phyloP scores from a whole-genome alignment of 2,888 invertebrate genomes.

The Blastobasis adustella region DNA sequence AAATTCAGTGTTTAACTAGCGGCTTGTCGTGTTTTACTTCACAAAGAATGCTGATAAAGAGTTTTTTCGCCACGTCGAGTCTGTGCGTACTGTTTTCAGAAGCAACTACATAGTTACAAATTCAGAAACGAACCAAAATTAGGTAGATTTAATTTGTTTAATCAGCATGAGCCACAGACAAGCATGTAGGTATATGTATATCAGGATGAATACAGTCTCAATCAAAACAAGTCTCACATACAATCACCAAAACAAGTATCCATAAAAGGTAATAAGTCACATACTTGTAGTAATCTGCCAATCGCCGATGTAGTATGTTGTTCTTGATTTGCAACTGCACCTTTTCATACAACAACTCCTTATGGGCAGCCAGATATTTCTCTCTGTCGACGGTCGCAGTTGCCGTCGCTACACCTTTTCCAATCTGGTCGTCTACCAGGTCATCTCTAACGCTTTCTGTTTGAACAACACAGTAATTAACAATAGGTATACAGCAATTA shows the following conservation, averaged over 20 bases:
- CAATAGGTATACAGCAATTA: neutral
- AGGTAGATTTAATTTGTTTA: no score
- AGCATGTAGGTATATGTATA: no score
- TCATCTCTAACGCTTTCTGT: constrained; percentile 10
- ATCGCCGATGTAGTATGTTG: constrained; percentile 52
- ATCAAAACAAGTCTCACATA: no score
- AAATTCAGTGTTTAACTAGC: no score
- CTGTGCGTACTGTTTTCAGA: no score
- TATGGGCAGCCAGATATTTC: constrained; percentile 49
- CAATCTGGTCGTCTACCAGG: constrained; percentile 30
- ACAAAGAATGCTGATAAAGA: no score
- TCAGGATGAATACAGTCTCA: no score
- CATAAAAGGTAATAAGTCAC: constrained; percentile 4
- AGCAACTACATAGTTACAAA: no score
- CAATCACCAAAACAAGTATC: neutral
- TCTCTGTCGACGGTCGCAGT: constrained; percentile 46
- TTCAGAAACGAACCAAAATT: no score
- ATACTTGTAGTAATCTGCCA: constrained; percentile 66
- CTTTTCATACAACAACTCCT: constrained; percentile 45
- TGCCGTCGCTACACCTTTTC: constrained; percentile 31
- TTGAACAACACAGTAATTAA: neutral
- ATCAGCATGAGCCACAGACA: no score
- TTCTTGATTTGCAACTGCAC: constrained; percentile 52
- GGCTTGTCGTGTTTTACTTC: no score
- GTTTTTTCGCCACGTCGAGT: no score